Evolutionary conservation across 2,888 invertebrate species (phyloP).

Genomic region (Dinocampus coccinellae): DNA sequence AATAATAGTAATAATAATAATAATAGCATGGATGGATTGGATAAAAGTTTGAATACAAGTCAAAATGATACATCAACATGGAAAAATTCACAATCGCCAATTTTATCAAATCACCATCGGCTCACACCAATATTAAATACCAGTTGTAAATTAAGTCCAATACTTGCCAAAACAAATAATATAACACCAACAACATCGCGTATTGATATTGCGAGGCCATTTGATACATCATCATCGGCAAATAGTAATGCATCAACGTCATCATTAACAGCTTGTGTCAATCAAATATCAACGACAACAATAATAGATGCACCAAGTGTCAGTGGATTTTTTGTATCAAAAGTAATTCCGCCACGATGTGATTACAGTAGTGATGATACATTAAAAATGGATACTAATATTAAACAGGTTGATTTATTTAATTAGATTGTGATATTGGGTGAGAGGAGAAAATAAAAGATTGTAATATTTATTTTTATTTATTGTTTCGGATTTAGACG

Average conservation of each 20-base stretch:
- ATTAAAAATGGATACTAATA: neutral
- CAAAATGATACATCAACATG: constrained; percentile 29
- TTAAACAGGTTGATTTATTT: neutral
- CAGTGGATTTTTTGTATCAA: neutral
- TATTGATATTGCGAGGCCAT: constrained; percentile 49
- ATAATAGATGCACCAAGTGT: constrained; percentile 51
- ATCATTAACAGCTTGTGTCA: constrained; percentile 57
- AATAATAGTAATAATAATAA: constrained; percentile 24
- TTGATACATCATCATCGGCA: constrained; percentile 61
- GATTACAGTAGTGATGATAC: neutral
- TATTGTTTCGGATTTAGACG: constrained; percentile 59
- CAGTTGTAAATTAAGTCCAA: constrained; percentile 59
- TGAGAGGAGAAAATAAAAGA: too few species aligned
- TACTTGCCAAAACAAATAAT: constrained; percentile 53
- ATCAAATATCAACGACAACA: constrained; percentile 56
- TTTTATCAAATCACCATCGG: constrained; percentile 54
- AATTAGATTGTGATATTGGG: too few species aligned
- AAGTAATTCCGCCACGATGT: neutral
- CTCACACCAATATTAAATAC: constrained; percentile 61
- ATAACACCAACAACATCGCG: constrained; percentile 47
- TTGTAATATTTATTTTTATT: constrained; percentile 18
- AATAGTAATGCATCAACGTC: constrained; percentile 65
- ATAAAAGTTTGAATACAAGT: constrained; percentile 26
- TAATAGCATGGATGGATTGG: constrained; percentile 23
- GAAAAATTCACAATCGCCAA: constrained; percentile 46